Evolutionary conservation across 30 jellyfish, hydroid and myxozoan species (phyloP).

Genomic region (Chrysaora quinquecirrha): DNA sequence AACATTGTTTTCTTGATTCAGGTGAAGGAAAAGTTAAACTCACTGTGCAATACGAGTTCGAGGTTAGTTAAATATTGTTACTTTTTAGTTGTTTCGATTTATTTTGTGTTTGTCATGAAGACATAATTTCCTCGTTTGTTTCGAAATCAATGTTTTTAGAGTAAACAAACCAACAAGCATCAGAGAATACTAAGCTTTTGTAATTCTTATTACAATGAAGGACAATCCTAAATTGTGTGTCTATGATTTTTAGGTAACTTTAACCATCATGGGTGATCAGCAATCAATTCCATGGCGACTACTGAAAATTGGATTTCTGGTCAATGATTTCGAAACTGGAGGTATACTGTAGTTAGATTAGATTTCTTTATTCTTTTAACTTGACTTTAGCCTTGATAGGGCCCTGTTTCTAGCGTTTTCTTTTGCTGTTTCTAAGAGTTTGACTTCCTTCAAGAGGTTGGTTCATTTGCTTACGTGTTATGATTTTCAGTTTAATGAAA

Average conservation of each 20-base stretch:
- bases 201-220: no score
- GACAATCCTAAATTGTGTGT: no score
- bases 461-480: no score
- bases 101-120: background rate
- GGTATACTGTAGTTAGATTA: conserved; percentile 47
- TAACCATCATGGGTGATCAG: conserved; percentile 90
- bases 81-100: background rate
- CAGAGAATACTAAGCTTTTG: no score
- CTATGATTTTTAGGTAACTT: conserved; percentile 78
- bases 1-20: no score
- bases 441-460: no score
- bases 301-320: conserved; percentile 79
- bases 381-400: background rate
- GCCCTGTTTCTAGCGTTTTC: no score
- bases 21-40: conserved; percentile 90
- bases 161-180: no score
- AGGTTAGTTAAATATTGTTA: conserved; percentile 51
- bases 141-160: no score
- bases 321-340: conserved; percentile 88
- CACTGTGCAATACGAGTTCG: conserved; percentile 88
- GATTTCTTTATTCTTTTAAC: background rate
- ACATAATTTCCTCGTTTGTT: no score
- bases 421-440: no score
- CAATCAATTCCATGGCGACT: conserved; percentile 91
- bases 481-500: no score